phyloP scores from a whole-genome alignment of 2,113 vertebrate species.

The Ceyx melanurus region DNA sequence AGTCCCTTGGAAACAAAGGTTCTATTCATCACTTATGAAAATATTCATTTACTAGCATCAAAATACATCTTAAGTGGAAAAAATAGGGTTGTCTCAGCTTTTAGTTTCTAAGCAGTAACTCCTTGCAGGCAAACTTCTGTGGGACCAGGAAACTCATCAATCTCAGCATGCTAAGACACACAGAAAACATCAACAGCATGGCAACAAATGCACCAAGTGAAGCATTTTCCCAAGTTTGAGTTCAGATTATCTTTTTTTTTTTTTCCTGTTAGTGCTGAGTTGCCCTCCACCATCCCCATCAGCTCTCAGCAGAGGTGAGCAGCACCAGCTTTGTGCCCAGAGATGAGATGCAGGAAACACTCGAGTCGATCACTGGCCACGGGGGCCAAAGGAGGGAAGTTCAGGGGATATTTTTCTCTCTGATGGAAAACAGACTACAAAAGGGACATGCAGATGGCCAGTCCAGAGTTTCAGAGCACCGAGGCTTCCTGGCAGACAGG shows the following conservation, averaged over 20 bases:
- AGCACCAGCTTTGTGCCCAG: not conserved
- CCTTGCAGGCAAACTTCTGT: not conserved
- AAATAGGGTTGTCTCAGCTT: not conserved
- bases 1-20: not conserved
- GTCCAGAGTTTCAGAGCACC: not conserved
- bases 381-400: not conserved
- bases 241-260: not conserved
- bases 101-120: not conserved
- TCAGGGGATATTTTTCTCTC: not conserved
- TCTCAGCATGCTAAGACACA: not conserved
- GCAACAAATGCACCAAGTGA: not conserved
- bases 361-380: not conserved
- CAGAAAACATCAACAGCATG: not conserved
- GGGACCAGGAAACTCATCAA: not conserved
- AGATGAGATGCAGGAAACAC: not conserved
- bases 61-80: not conserved
- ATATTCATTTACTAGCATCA: not conserved
- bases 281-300: accelerated
- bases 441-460: not conserved
- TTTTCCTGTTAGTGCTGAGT: not conserved
- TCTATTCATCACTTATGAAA: not conserved
- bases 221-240: not conserved
- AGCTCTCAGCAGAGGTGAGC: not conserved
- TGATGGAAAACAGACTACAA: constrained; percentile 31
- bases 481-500: not conserved